A percentile compares a stretch with the other conserved stretches of the same genome.
These are phyloP conservation scores for Polydrusus cervinus DNA, from an alignment of 2,888 invertebrate genomes.

Conservation along the genomic window DNA sequence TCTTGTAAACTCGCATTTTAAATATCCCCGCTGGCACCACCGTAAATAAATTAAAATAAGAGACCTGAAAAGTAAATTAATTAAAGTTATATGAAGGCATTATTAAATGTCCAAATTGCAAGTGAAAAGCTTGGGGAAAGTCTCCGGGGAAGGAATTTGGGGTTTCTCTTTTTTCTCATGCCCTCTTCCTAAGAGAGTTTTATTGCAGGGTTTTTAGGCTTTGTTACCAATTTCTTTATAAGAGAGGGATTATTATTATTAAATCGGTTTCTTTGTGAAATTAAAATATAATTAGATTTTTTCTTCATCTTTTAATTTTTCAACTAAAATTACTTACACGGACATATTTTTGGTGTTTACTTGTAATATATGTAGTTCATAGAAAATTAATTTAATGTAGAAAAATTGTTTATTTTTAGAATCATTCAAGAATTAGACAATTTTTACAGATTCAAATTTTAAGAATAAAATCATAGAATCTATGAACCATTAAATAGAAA, in stretches of 20 bases:
- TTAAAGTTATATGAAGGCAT: constrained; percentile 54
- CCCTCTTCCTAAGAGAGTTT: constrained; percentile 33
- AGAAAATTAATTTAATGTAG: no score
- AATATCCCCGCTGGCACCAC: neutral
- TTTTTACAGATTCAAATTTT: no score
- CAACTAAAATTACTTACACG: no score
- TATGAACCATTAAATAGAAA: no score
- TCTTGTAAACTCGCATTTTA: neutral
- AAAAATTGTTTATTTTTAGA: no score
- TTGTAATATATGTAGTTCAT: no score
- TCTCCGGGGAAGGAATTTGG: constrained; percentile 35
- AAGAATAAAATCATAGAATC: no score
- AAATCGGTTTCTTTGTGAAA: constrained; percentile 3
- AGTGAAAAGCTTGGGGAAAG: constrained; percentile 48
- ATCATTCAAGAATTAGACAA: no score
- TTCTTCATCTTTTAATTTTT: neutral
- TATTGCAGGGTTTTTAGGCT: constrained; percentile 46
- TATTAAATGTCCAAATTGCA: constrained; percentile 54
- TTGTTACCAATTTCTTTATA: constrained; percentile 46
- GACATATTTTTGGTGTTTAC: no score
- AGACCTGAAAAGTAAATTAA: constrained; percentile 54
- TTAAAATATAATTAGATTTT: constrained; percentile 14
- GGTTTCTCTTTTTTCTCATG: constrained; percentile 36
- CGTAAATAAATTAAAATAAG: constrained; percentile 33
- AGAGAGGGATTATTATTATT: constrained; percentile 4